A percentile compares a stretch with the other conserved stretches of the same genome.
These are phyloP conservation scores for Luperina nickerlii DNA, from an alignment of 2,888 invertebrate species.

Conservation along the genomic window DNA sequence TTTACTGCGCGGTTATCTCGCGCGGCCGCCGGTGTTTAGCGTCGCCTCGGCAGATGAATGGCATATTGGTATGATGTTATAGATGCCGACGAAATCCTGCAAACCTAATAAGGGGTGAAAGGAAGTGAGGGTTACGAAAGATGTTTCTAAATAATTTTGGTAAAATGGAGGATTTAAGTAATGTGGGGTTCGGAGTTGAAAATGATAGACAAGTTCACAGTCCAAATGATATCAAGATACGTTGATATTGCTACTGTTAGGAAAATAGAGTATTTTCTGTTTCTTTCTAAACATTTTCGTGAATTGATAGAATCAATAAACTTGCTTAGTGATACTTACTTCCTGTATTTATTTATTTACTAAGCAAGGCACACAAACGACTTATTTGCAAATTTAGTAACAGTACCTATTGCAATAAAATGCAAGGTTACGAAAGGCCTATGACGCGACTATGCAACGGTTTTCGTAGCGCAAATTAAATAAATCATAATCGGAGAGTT, in stretches of 20 bases:
- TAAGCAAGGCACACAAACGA: background rate
- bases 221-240: background rate
- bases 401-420: background rate
- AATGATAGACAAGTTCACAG: background rate
- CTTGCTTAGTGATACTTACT: background rate
- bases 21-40: conserved; percentile 87
- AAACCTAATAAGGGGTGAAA: conserved; percentile 36
- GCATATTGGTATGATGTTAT: conserved; percentile 79
- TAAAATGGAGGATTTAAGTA: conserved; percentile 11
- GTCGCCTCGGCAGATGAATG: conserved; percentile 86
- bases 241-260: background rate
- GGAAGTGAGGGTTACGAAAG: conserved; percentile 24
- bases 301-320: background rate
- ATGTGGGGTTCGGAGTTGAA: background rate
- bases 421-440: background rate
- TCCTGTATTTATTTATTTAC: background rate
- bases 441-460: background rate
- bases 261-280: background rate
- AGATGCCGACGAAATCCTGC: conserved; percentile 44
- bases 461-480: background rate
- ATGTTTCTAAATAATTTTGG: conserved; percentile 26
- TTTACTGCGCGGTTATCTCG: conserved; percentile 88
- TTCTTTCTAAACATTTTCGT: background rate
- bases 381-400: background rate
- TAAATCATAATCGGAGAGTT: background rate